Conservation (phyloP, 2,797 vertebrate species). For the Diglossa cyanea region DNA sequence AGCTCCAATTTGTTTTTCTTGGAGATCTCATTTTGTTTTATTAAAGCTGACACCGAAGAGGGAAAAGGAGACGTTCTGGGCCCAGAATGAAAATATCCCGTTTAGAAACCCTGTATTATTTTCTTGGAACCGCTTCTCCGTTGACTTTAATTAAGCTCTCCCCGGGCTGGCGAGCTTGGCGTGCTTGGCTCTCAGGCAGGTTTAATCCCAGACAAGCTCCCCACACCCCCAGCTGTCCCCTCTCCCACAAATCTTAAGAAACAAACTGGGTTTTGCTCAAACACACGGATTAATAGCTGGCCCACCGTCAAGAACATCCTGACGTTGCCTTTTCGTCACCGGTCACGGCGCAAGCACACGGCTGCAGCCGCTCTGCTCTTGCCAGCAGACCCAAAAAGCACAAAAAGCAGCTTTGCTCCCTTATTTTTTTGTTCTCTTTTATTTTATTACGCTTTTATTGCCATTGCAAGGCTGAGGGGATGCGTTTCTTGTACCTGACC, state of each 20-base stretch:
- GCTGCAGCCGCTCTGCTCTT: rapidly evolving
- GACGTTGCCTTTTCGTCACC: neutral
- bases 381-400: neutral
- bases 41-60: slow-evolving; percentile 34
- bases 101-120: slow-evolving; percentile 14
- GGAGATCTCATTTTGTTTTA: slow-evolving; percentile 44
- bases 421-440: too few relatives aligned
- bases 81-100: neutral
- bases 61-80: slow-evolving; percentile 29
- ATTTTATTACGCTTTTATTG: neutral
- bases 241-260: slow-evolving; percentile 56
- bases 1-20: slow-evolving; percentile 62
- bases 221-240: neutral
- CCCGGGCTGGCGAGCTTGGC: neutral
- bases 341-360: rapidly evolving
- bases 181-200: neutral
- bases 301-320: slow-evolving; percentile 38
- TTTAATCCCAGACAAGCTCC: slow-evolving; percentile 45
- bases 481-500: neutral
- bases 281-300: slow-evolving; percentile 39
- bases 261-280: slow-evolving; percentile 44
- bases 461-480: neutral
- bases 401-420: neutral
- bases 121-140: slow-evolving; percentile 41
- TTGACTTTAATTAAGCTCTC: slow-evolving; percentile 57